These are phyloP conservation scores for Drosophila niveifrons DNA, from an alignment of 2,888 invertebrate species.

Conservation along the genomic window DNA sequence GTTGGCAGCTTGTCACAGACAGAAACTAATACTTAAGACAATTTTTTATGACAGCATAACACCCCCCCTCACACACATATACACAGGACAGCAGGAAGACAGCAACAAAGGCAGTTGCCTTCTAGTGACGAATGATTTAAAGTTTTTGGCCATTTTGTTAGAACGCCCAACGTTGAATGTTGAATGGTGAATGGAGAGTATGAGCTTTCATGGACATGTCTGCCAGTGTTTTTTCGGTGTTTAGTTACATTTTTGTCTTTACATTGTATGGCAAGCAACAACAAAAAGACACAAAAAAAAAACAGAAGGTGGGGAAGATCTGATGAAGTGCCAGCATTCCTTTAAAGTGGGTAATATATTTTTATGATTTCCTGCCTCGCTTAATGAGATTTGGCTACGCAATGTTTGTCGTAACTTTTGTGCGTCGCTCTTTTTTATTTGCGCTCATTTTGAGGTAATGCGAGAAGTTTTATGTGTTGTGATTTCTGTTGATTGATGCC, in stretches of 20 bases:
- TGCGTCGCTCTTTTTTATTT: constrained; percentile 64
- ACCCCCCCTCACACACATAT: constrained; percentile 34
- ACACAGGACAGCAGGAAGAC: constrained; percentile 1
- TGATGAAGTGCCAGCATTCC: constrained; percentile 77
- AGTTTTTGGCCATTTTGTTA: constrained; percentile 60
- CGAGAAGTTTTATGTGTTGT: constrained; percentile 79
- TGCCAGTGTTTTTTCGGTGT: constrained; percentile 58
- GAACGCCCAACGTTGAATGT: constrained; percentile 2
- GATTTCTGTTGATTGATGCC: constrained; percentile 74
- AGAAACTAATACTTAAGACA: constrained; percentile 79
- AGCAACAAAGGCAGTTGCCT: constrained; percentile 4
- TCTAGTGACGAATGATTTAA: constrained; percentile 62
- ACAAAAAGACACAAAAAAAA: not conserved
- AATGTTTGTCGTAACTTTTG: constrained; percentile 52
- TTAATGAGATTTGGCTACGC: constrained; percentile 71
- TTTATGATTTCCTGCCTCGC: constrained; percentile 68
- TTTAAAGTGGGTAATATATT: constrained; percentile 80
- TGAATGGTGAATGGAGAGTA: not conserved
- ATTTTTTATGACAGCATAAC: constrained; percentile 76
- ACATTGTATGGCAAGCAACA: not conserved
- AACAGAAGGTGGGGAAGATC: not conserved
- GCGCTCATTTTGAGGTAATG: constrained; percentile 73
- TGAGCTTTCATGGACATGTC: constrained; percentile 20
- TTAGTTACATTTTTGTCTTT: constrained; percentile 77
- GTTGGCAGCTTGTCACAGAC: constrained; percentile 73